These are phyloP conservation scores for Noctua pronuba DNA, from an alignment of 2,888 invertebrate species.

Conservation along the genomic window DNA sequence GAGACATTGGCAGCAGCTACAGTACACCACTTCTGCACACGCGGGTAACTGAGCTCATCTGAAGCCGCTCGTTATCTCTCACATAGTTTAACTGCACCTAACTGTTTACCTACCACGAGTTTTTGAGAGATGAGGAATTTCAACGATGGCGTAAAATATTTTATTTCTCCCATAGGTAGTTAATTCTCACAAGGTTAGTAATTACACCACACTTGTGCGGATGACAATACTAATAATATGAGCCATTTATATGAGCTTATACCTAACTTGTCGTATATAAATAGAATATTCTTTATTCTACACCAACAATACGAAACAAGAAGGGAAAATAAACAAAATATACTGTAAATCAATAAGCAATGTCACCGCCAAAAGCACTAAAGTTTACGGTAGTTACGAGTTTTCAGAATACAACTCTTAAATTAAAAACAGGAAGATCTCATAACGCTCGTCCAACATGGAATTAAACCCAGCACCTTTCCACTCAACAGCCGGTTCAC, in stretches of 20 bases:
- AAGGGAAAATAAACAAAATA: background rate
- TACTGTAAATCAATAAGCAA: background rate
- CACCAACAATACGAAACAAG: background rate
- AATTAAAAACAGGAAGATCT: background rate
- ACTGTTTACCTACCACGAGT: conserved; percentile 21
- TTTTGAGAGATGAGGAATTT: conserved; percentile 21
- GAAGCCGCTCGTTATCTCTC: conserved; percentile 55
- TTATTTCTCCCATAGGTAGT: background rate
- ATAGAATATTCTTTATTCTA: background rate
- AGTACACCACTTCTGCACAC: conserved; percentile 61
- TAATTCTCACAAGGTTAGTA: background rate
- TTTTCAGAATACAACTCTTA: background rate
- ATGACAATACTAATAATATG: background rate
- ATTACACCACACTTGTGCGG: background rate
- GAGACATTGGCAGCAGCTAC: conserved; percentile 66
- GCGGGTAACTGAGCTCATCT: conserved; percentile 50
- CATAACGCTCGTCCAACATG: background rate
- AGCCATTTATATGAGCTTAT: background rate
- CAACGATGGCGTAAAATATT: background rate
- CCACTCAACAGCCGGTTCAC: background rate
- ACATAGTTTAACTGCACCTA: conserved; percentile 37
- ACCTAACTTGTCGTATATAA: background rate
- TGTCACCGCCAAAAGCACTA: background rate
- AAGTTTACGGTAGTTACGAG: background rate
- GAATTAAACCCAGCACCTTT: background rate